Conservation (phyloP, 1,140 invertebrate species). For the Monochamus saltuarius region DNA sequence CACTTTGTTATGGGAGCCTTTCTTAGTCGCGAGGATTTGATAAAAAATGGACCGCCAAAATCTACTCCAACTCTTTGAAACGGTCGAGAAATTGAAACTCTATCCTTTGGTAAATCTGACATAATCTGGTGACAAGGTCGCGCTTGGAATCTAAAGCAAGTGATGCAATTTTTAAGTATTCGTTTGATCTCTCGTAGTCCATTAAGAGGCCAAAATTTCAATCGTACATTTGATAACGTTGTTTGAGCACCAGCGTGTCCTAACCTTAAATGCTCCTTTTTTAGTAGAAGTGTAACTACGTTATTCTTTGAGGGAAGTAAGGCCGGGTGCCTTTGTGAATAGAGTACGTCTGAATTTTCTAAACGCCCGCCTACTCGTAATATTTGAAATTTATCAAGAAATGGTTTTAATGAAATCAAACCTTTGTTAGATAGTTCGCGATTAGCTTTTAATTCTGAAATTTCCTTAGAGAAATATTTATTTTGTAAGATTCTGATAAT, state of each 20-base stretch:
- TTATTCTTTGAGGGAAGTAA: slow-evolving; percentile 4
- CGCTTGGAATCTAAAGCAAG: slow-evolving; percentile 3
- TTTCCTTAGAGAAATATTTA: slow-evolving; percentile 4
- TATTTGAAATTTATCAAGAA: background rate
- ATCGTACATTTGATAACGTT: background rate
- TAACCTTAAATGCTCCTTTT: slow-evolving; percentile 3
- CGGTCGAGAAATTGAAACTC: slow-evolving; percentile 1
- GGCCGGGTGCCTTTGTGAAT: background rate
- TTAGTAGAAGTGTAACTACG: background rate
- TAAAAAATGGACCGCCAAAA: slow-evolving; percentile 6
- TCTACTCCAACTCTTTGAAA: slow-evolving; percentile 12
- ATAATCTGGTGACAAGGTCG: background rate
- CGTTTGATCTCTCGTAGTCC: background rate
- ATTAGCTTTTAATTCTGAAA: background rate
- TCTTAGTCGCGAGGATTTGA: slow-evolving; percentile 11
- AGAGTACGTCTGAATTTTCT: slow-evolving; percentile 7
- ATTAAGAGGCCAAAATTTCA: background rate
- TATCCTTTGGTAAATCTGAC: slow-evolving; percentile 1
- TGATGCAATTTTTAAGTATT: slow-evolving; percentile 7
- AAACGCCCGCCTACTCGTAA: slow-evolving; percentile 2
- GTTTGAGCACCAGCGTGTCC: slow-evolving; percentile 1
- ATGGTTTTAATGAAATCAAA: no score
- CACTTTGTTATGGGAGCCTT: slow-evolving; percentile 6
- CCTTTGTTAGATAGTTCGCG: background rate
- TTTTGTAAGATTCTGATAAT: background rate